Evolutionary conservation across 2,888 invertebrate genomes (phyloP).

Genomic region (Helicoverpa assulta): DNA sequence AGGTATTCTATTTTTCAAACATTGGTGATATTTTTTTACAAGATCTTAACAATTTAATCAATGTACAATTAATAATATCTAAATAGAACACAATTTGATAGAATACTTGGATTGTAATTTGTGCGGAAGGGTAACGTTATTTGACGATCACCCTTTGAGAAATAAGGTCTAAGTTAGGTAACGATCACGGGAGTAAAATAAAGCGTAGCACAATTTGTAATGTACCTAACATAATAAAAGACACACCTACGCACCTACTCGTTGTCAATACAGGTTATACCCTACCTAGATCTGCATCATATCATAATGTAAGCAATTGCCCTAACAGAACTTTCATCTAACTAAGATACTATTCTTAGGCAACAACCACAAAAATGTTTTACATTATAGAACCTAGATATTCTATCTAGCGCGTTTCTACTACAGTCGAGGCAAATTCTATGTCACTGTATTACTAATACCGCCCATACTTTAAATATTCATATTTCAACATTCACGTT

Average conservation of each 20-base stretch:
- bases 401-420: not conserved
- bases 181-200: too few relatives aligned
- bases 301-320: not conserved
- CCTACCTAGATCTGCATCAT: not conserved
- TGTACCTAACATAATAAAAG: too few relatives aligned
- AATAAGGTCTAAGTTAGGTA: too few relatives aligned
- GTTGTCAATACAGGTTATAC: not conserved
- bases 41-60: too few relatives aligned
- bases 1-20: too few relatives aligned
- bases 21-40: too few relatives aligned
- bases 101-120: too few relatives aligned
- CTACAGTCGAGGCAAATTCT: slow-evolving; percentile 27
- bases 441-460: slow-evolving; percentile 45
- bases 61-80: too few relatives aligned
- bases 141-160: too few relatives aligned
- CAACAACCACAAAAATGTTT: not conserved
- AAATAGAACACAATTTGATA: too few relatives aligned
- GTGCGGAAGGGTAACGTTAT: too few relatives aligned
- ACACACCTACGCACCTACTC: not conserved
- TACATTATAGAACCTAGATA: not conserved
- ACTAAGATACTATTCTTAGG: not conserved
- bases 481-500: slow-evolving; percentile 48
- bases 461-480: slow-evolving; percentile 38
- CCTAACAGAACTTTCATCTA: not conserved
- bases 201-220: too few relatives aligned